phyloP scores from a whole-genome alignment of 1,140 invertebrate species.

The Helicorthomorpha holstii region DNA sequence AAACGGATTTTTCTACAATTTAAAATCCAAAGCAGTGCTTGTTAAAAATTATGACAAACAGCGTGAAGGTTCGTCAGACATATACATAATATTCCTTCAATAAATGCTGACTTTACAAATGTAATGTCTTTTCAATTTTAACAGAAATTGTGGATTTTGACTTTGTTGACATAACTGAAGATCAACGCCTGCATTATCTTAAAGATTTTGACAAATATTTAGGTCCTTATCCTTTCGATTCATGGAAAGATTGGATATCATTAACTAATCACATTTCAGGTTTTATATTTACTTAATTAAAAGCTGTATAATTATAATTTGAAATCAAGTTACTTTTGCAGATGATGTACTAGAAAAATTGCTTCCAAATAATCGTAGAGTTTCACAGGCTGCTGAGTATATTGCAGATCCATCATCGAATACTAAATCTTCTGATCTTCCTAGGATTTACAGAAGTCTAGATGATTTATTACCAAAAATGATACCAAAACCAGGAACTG shows the following conservation, averaged over 20 bases:
- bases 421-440: slow-evolving; percentile 6
- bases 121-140: background rate
- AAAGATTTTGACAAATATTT: slow-evolving; percentile 60
- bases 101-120: slow-evolving; percentile 1
- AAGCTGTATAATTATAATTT: slow-evolving; percentile 4
- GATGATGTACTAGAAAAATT: slow-evolving; percentile 15
- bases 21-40: slow-evolving; percentile 62
- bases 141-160: slow-evolving; percentile 32
- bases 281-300: slow-evolving; percentile 13
- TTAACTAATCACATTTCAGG: slow-evolving; percentile 56
- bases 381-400: slow-evolving; percentile 3
- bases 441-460: background rate
- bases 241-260: slow-evolving; percentile 67
- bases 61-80: slow-evolving; percentile 22
- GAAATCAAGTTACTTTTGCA: background rate
- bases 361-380: slow-evolving; percentile 15
- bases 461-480: slow-evolving; percentile 49
- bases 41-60: slow-evolving; percentile 63
- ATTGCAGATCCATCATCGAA: slow-evolving; percentile 8
- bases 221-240: slow-evolving; percentile 81
- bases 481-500: slow-evolving; percentile 54
- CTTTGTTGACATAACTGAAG: slow-evolving; percentile 20
- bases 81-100: slow-evolving; percentile 2
- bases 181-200: slow-evolving; percentile 47
- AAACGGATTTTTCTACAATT: slow-evolving; percentile 79